Base-by-base conservation (phyloP, 2,888 invertebrate species). In the Hypolimnas misippus region DNA sequence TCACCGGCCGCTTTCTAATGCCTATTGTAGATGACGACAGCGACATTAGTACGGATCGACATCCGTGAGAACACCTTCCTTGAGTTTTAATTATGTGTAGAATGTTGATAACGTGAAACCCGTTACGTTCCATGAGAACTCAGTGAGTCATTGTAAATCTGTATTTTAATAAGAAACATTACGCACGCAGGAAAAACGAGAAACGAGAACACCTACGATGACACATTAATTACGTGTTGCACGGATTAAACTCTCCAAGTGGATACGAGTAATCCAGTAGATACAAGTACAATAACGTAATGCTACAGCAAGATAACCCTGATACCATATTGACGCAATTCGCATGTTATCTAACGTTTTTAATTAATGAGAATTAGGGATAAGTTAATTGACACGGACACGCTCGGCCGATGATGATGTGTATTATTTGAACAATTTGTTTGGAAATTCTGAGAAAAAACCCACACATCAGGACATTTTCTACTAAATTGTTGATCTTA, bases 1-100 rank as follows among this genome's bases (percentile, higher is more conserved):
- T 86, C 85, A 84, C 82, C 76, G 77, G 81, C 73, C 79, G 87
- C 91, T 91, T 92, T 91, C 91, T 90, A 90, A 90, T 86, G 81
- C 76, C 80, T 80, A 89, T 90, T 89, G 91, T 89, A 81, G 81
- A 82, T 78, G 81, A 82, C 83, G 76, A 78, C 78, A 74, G 78
- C 79, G 80, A 79, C 77, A 76, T 81, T 76, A 79, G 78, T 78
- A 78, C 76, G 75, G 77, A 83, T 83, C 82, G 79, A 80, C 84
- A 84, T 84, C 84, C 89, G 89, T 89, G 89, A 88, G 89, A 90
- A 89, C 69, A 55, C 59, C 71, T 74, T 69, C 65, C 70, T 71
- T 75, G 70, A 75, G 73, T 70, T 70, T 79, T 78, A 80, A 75
- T 74, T 76, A 78, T 74, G 73, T 76, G 63, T 67, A 65, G 65